phyloP scores from a whole-genome alignment of 2,113 vertebrate genomes.

The Cololabis saira region DNA sequence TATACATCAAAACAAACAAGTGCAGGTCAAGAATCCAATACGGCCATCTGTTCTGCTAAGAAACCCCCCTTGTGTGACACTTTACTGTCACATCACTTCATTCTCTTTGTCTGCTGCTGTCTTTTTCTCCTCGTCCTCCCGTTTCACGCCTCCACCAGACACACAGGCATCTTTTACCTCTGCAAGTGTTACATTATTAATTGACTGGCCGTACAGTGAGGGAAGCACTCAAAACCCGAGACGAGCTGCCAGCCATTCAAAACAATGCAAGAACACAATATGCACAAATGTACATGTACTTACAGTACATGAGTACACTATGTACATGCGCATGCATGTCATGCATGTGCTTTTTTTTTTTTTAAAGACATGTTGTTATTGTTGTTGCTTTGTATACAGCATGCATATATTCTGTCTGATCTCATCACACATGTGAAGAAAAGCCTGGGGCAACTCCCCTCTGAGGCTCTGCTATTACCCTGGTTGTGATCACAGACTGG shows the following conservation, averaged over 20 bases:
- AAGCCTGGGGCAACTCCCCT: conserved; percentile 59
- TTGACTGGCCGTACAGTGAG: conserved; percentile 63
- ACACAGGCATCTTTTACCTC: conserved; percentile 66
- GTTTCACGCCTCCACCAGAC: conserved; percentile 36
- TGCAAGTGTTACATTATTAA: conserved; percentile 79
- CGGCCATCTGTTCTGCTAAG: no score
- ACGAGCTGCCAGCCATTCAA: conserved; percentile 18
- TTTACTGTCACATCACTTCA: conserved; percentile 19
- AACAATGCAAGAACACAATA: not conserved
- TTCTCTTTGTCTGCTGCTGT: conserved; percentile 57
- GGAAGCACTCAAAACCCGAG: conserved; percentile 39
- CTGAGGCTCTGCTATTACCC: conserved; percentile 46
- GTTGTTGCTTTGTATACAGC: conserved; percentile 56
- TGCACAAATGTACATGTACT: not conserved
- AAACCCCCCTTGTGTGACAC: no score
- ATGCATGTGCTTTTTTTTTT: conserved; percentile 1
- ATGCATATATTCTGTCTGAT: conserved; percentile 70
- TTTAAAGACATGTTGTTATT: conserved; percentile 29
- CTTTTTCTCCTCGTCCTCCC: conserved; percentile 6
- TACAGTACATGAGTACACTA: not conserved
- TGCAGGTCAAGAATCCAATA: no score
- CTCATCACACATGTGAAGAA: conserved; percentile 50
- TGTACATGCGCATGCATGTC: not conserved
- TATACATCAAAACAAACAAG: no score
- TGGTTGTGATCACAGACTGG: conserved; percentile 55